phyloP scores from a whole-genome alignment of 2,797 vertebrate genomes.

The Tympanoctomys barrerae region DNA sequence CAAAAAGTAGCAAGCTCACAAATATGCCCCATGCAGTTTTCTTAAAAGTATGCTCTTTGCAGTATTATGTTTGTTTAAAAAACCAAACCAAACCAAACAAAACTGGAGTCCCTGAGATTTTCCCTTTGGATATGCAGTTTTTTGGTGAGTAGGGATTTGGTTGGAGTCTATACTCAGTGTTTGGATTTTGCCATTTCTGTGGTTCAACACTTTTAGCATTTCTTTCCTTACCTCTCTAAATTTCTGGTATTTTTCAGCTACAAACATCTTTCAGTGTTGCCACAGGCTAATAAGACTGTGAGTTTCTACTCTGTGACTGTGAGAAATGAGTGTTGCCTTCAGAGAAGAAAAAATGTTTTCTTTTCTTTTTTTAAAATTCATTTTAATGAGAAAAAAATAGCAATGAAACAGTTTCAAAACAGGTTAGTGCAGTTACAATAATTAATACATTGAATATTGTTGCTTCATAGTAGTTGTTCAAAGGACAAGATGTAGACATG shows the following conservation, averaged over 20 bases:
- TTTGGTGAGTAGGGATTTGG: background rate
- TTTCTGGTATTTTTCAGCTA: background rate
- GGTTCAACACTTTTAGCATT: background rate
- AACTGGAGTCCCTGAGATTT: background rate
- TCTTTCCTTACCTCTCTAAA: background rate
- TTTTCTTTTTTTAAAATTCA: too few relatives aligned
- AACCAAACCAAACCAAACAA: background rate
- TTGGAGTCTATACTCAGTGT: background rate
- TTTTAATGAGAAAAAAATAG: too few relatives aligned
- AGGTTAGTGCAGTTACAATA: too few relatives aligned
- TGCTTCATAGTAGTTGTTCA: too few relatives aligned
- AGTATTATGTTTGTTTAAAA: background rate
- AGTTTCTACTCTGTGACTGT: background rate
- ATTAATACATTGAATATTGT: too few relatives aligned
- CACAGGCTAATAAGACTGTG: background rate
- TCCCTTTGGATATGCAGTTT: background rate
- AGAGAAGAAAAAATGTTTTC: background rate
- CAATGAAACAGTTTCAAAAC: too few relatives aligned
- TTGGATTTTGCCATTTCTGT: background rate
- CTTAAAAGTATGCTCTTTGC: background rate
- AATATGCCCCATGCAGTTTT: background rate
- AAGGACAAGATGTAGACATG: too few relatives aligned
- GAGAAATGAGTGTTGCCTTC: background rate
- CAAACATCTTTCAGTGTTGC: background rate
- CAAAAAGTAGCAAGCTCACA: constrained; percentile 10